Percentiles rank a stretch among this genome's conserved stretches.
Evolutionary conservation across 2,113 vertebrate species (phyloP).

Genomic region (Rhodinocichla rosea): DNA sequence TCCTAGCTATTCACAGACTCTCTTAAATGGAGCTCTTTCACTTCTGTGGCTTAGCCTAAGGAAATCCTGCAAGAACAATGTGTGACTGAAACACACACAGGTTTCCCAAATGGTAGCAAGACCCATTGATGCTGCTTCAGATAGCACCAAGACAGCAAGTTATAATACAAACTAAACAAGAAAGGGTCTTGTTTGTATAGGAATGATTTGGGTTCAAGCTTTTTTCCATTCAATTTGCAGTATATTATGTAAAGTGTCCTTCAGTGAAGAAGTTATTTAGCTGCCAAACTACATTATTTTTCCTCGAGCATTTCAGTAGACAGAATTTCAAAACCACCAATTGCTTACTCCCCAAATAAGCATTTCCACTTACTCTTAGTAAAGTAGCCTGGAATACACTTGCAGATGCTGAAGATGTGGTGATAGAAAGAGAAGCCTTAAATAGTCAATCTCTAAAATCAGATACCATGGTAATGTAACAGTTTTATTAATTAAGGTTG

Average conservation of each 20-base stretch:
- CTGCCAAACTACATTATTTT: conserved; percentile 1
- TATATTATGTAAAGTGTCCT: conserved; percentile 1
- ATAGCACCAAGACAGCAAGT: conserved; percentile 28
- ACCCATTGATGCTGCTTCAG: conserved; percentile 45
- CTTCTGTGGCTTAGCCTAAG: conserved; percentile 74
- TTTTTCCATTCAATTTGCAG: conserved; percentile 11
- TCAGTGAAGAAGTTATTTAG: neutral
- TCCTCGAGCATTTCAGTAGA: neutral
- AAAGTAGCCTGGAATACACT: neutral
- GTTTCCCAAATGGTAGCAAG: conserved; percentile 65
- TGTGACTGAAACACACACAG: conserved; percentile 63
- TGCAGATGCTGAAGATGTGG: neutral
- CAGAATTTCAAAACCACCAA: neutral
- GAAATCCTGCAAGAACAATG: conserved; percentile 76
- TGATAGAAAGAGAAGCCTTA: neutral
- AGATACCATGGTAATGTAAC: neutral
- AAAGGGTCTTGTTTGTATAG: conserved; percentile 17
- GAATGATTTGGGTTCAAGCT: conserved; percentile 7
- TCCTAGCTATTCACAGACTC: conserved; percentile 73
- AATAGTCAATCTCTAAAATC: neutral
- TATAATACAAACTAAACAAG: conserved; percentile 30
- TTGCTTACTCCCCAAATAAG: neutral
- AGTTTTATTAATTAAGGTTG: neutral
- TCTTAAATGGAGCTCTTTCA: conserved; percentile 79
- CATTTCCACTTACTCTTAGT: neutral